These are phyloP conservation scores for Brevimyrus niger DNA, from an alignment of 2,113 vertebrate genomes.

Conservation along the genomic window DNA sequence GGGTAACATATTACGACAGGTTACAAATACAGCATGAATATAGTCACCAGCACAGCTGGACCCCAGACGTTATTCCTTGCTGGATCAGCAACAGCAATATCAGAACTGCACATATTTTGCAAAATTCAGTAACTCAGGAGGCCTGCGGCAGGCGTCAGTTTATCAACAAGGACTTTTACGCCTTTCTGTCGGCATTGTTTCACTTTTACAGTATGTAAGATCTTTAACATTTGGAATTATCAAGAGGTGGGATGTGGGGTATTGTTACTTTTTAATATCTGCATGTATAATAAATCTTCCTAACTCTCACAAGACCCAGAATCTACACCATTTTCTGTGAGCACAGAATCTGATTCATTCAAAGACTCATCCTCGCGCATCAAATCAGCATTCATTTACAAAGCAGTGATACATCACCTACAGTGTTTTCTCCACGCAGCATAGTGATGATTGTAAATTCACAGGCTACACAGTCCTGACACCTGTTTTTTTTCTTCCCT, in stretches of 20 bases:
- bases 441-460: background rate
- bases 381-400: background rate
- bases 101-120: background rate
- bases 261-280: background rate
- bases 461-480: background rate
- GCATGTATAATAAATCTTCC: background rate
- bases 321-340: background rate
- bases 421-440: background rate
- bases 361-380: background rate
- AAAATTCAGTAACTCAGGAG: background rate
- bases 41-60: background rate
- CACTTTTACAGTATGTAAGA: background rate
- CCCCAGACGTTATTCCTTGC: background rate
- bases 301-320: background rate
- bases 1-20: background rate
- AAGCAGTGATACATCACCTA: background rate
- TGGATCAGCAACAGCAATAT: background rate
- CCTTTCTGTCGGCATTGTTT: background rate
- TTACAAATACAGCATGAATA: background rate
- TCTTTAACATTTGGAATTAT: background rate
- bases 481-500: background rate
- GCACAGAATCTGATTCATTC: background rate
- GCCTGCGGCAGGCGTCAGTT: background rate
- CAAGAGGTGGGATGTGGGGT: background rate
- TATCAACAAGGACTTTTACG: background rate